Percentiles rank a stretch among this genome's conserved stretches.
Conservation (phyloP, 2,888 invertebrate species). For the Torymus tubicola region DNA sequence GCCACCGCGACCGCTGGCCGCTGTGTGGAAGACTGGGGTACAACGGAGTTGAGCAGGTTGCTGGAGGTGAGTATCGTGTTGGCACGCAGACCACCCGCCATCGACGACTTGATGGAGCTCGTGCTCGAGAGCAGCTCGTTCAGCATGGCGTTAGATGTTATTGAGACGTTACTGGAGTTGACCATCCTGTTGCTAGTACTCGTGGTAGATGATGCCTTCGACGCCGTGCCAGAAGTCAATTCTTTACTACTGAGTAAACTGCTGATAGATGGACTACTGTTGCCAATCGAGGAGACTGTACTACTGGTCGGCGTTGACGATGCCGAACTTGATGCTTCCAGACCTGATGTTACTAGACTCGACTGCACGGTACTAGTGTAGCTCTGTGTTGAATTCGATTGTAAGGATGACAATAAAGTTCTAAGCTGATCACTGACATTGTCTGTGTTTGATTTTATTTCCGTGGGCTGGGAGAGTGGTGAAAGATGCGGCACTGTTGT, state of each 20-base stretch:
- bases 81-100: constrained; percentile 67
- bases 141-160: constrained; percentile 74
- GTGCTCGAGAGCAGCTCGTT: constrained; percentile 74
- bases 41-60: constrained; percentile 69
- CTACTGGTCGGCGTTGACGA: constrained; percentile 66
- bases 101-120: constrained; percentile 69
- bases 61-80: constrained; percentile 71
- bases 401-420: constrained; percentile 83
- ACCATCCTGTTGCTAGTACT: neutral
- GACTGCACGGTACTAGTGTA: constrained; percentile 77
- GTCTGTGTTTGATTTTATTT: constrained; percentile 84
- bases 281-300: constrained; percentile 17
- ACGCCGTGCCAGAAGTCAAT: neutral
- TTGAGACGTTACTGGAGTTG: constrained; percentile 65
- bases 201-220: constrained; percentile 21
- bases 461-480: constrained; percentile 84
- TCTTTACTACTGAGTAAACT: neutral
- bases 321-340: constrained; percentile 47
- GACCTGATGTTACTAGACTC: constrained; percentile 68
- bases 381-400: constrained; percentile 76
- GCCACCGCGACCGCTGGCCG: constrained; percentile 58
- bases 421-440: constrained; percentile 84
- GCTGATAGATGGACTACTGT: neutral
- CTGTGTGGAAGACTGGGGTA: constrained; percentile 68
- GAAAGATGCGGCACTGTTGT: constrained; percentile 83